Conservation (phyloP, 2,888 invertebrate species). For the Escarpia spicata region DNA sequence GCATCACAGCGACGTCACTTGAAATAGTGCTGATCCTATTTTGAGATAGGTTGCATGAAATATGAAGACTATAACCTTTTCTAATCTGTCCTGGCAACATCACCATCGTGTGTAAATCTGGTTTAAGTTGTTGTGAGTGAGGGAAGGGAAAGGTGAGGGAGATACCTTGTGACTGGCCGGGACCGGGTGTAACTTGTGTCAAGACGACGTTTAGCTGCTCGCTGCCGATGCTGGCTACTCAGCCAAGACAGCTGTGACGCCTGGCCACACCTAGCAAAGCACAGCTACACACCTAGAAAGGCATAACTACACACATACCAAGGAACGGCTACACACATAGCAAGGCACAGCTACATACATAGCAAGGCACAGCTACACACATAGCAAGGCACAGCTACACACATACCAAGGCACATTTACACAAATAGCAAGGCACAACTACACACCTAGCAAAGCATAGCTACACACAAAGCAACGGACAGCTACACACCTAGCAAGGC, state of each 20-base stretch:
- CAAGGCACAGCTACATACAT: not conserved
- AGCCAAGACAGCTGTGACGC: conserved; percentile 18
- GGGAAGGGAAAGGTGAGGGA: not conserved
- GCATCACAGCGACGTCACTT: too few relatives aligned
- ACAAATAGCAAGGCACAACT: not conserved
- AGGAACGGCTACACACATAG: not conserved
- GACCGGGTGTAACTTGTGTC: not conserved
- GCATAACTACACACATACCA: not conserved
- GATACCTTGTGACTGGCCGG: conserved; percentile 7
- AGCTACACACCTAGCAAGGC: too few relatives aligned
- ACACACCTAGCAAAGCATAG: not conserved
- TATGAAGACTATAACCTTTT: too few relatives aligned
- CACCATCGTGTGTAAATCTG: too few relatives aligned
- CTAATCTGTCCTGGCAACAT: too few relatives aligned
- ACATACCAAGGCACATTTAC: not conserved
- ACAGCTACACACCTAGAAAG: not conserved
- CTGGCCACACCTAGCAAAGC: not conserved
- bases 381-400: not conserved
- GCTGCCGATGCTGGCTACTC: conserved; percentile 8
- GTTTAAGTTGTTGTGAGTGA: too few relatives aligned
- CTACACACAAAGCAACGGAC: too few relatives aligned
- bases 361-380: not conserved
- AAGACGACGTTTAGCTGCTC: not conserved
- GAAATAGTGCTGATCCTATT: too few relatives aligned
- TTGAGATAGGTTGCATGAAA: too few relatives aligned